phyloP scores from a whole-genome alignment of 2,113 vertebrate genomes.

The Ariopsis seemanni region DNA sequence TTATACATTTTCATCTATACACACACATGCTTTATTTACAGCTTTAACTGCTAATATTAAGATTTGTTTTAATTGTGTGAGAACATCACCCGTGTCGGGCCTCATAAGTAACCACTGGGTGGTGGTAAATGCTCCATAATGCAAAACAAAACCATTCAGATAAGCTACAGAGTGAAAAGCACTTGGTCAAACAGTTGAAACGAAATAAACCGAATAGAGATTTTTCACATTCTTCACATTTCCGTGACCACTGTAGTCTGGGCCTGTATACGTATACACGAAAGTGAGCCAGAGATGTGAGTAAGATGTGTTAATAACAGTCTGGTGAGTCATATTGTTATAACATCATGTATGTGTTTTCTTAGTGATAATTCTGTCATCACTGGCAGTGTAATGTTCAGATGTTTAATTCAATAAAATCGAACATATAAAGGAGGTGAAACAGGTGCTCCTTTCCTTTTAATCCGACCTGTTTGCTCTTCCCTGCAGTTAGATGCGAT shows the following conservation, averaged over 20 bases:
- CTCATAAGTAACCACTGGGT: constrained; percentile 13
- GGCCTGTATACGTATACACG: neutral
- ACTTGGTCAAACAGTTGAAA: neutral
- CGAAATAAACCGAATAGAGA: neutral
- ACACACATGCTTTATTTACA: neutral
- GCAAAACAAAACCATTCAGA: neutral
- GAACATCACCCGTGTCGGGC: no score
- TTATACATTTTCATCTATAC: no score
- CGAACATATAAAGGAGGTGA: neutral
- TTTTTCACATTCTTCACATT: constrained; percentile 44
- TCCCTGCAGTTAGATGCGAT: neutral
- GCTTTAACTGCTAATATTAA: neutral
- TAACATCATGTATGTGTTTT: no score
- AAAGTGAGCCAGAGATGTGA: constrained; percentile 32
- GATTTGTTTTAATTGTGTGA: neutral
- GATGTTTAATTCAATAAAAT: neutral
- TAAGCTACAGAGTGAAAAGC: neutral
- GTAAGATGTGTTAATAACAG: constrained; percentile 27
- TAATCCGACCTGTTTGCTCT: neutral
- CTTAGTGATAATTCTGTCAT: no score
- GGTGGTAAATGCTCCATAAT: constrained; percentile 14
- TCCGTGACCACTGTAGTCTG: constrained; percentile 9
- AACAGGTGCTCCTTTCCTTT: no score
- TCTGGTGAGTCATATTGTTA: neutral
- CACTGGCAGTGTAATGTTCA: neutral